Base-by-base conservation (phyloP, 2,797 vertebrate species). In the Phoebastria nigripes region DNA sequence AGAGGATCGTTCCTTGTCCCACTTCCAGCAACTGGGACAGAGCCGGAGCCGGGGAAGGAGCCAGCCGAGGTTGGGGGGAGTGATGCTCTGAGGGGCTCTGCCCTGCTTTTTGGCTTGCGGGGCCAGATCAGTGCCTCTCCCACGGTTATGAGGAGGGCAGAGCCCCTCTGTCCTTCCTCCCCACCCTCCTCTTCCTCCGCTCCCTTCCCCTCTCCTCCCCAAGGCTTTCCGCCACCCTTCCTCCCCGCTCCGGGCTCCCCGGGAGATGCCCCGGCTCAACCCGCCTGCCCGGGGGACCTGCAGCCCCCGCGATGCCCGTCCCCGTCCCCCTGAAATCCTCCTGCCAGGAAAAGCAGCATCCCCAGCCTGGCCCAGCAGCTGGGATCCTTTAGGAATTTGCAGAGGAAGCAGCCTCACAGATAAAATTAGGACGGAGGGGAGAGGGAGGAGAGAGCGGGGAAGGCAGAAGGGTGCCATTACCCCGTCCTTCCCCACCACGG, bases 321-420 rank as follows among this genome's bases (percentile, higher is more conserved):
- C 55, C 77, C 6, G 26, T 16, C 28, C 47, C 77, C 52, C n/a
- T 20, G 14, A 62, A 81, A 89, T 58, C 41, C 35, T 90, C 49
- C 82, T 84, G 72, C 58, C 2, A 0, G 33, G 63, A 95, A 89
- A 84, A 94, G 76, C 88, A n/a, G 73, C 81, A 86, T 49, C 44
- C 35, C 61, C 26, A 21, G 73, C 42, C 47, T 29, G 4, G 59
- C 31, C 83, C 47, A 44, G 89, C 96, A 97, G 96, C 96, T 97
- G 97, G 80, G 80, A 87, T 87, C 70, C 89, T 72, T 93, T 39
- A 97, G 93, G 97, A 96, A 94, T 93, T 87, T 91, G 88, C 95
- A 96, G 91, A 92, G 91, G 78, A 96, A 96, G 97, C 54, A 54
- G 52, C 29, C 29, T 54, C 52, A 56, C 8, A 77, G 42, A 93